Base-by-base conservation (phyloP, 2,797 vertebrate genomes). In the Cyprinodon diabolis region DNA sequence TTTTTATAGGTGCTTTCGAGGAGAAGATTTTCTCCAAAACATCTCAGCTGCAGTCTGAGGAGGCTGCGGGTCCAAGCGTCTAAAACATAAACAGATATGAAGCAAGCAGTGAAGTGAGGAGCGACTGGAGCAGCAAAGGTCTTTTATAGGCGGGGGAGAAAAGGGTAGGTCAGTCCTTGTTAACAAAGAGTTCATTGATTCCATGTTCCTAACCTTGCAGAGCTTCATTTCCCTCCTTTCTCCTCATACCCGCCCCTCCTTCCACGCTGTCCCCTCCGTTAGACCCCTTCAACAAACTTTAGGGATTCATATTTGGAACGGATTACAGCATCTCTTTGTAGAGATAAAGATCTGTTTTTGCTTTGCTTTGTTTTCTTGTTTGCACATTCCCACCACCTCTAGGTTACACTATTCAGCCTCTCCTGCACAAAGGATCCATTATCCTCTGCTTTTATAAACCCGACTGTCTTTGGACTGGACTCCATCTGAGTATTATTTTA, bases 171-270 rank as follows among this genome's bases (percentile, higher is more conserved):
- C 76, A 45, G 57, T 68, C 72, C 68, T 66, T 68, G 57, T 74
- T 86, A 89, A 92, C 89, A 92, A 85, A 86, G 80, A 82, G 30
- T 72, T 76, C 82, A 89, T 88, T 91, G 77, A 90, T 85, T 84
- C 72, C 57, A 71, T 66, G 30, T 74, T 73, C 57, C 66, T 56
- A 68, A 67, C 63, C 80, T 62, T 56, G 75, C 68, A 67, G 30
- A 66, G 75, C 72, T 67, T 67, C 68, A 47, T 40, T 67, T 71
- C 43, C 49, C 55, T 52, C n/a, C 55, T 78, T 68, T n/a, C 60
- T 19, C 2, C 0, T 30, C 45, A 6, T 45, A 76, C 73, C 56
- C 54, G 67, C 49, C 74, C 81, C 57, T 71, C 56, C 62, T 75
- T 69, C 83, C 63, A 56, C 30, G 7, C 43, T 35, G 4, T 77